Evolutionary conservation across 2,797 vertebrate genomes (phyloP).

Genomic region (Adelosebastes latens): DNA sequence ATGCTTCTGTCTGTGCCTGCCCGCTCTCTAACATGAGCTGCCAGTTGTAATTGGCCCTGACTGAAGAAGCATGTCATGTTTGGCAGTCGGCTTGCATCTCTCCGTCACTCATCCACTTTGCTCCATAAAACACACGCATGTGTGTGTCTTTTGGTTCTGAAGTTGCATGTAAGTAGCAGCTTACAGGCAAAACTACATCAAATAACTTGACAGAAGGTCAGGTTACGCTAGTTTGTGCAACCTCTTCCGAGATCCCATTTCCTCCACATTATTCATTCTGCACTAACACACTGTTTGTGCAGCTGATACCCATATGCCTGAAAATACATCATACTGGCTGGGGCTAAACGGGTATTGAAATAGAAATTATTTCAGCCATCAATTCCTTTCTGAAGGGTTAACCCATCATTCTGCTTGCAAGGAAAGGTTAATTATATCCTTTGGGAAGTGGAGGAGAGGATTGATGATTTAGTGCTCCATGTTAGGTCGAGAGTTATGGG

Average conservation of each 20-base stretch:
- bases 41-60: slow-evolving; percentile 54
- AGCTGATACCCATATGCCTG: slow-evolving; percentile 72
- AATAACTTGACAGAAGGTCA: slow-evolving; percentile 42
- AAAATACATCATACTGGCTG: slow-evolving; percentile 75
- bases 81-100: slow-evolving; percentile 6
- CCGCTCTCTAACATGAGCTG: slow-evolving; percentile 32
- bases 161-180: slow-evolving; percentile 25
- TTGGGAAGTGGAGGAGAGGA: slow-evolving; percentile 35
- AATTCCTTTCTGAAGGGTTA: slow-evolving; percentile 53
- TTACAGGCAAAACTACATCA: slow-evolving; percentile 30
- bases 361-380: slow-evolving; percentile 62
- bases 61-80: slow-evolving; percentile 37
- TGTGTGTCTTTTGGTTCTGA: slow-evolving; percentile 14
- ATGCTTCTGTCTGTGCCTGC: slow-evolving; percentile 43
- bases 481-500: slow-evolving; percentile 35
- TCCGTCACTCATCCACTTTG: slow-evolving; percentile 14
- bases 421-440: slow-evolving; percentile 57
- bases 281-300: slow-evolving; percentile 69
- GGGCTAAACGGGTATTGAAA: slow-evolving; percentile 62
- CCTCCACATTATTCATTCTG: slow-evolving; percentile 58
- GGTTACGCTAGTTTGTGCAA: slow-evolving; percentile 36
- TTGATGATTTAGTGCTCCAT: slow-evolving; percentile 40
- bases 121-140: background rate
- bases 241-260: slow-evolving; percentile 59
- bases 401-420: slow-evolving; percentile 48